Evolutionary conservation across 2,888 invertebrate species (phyloP).

Genomic region (Glomeris marginata): DNA sequence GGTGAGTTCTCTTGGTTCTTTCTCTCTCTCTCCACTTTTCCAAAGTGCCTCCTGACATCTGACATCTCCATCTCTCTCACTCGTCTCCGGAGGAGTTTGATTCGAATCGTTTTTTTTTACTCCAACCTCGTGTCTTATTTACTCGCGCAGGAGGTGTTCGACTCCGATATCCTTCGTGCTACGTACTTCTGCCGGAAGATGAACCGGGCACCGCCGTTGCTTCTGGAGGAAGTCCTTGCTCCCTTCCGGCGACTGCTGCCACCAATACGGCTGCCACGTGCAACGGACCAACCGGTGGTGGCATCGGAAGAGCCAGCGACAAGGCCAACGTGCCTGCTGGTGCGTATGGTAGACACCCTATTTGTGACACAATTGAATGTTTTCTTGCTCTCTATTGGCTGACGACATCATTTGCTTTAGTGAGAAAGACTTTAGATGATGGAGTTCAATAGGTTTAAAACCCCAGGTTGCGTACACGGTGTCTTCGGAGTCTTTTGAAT

Average conservation of each 20-base stretch:
- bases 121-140: slow-evolving; percentile 26
- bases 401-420: too few relatives aligned
- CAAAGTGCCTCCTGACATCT: not conserved
- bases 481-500: too few relatives aligned
- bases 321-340: too few relatives aligned
- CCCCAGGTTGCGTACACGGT: too few relatives aligned
- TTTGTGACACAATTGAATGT: too few relatives aligned
- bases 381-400: too few relatives aligned
- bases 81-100: not conserved
- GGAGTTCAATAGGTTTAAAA: too few relatives aligned
- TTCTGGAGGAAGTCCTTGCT: slow-evolving; percentile 11
- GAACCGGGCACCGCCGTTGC: slow-evolving; percentile 17
- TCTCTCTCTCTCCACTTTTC: slow-evolving; percentile 4
- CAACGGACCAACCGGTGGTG: too few relatives aligned
- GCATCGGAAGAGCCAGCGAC: too few relatives aligned
- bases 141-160: slow-evolving; percentile 79
- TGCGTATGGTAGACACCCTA: too few relatives aligned
- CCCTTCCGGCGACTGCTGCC: slow-evolving; percentile 8
- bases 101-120: not conserved
- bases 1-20: slow-evolving; percentile 27
- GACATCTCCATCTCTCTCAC: not conserved
- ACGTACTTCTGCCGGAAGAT: slow-evolving; percentile 81
- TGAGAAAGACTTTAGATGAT: too few relatives aligned
- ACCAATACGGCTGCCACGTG: too few relatives aligned
- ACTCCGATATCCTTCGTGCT: slow-evolving; percentile 91